phyloP scores from a whole-genome alignment of 2,888 invertebrate genomes.

The Dioctria linearis region DNA sequence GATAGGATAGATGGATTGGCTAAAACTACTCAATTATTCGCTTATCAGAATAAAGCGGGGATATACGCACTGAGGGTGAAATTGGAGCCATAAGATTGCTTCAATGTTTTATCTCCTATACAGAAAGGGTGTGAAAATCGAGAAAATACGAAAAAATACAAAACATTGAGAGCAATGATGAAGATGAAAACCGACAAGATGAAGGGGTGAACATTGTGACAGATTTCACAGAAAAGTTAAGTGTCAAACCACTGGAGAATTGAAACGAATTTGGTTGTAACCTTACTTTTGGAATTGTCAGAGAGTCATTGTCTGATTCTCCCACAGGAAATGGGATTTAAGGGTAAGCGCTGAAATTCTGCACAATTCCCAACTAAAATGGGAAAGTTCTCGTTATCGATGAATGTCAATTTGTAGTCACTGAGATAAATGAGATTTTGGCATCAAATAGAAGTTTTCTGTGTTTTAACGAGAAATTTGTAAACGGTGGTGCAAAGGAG shows the following conservation, averaged over 20 bases:
- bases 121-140: not conserved
- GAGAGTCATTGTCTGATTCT: slow-evolving; percentile 7
- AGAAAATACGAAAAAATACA: not conserved
- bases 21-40: slow-evolving; percentile 57
- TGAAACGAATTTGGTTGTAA: slow-evolving; percentile 10
- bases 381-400: slow-evolving; percentile 6
- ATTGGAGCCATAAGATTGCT: slow-evolving; percentile 53
- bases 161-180: not conserved
- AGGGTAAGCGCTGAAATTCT: not conserved
- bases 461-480: too few relatives aligned
- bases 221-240: slow-evolving; percentile 22
- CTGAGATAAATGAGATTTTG: not conserved
- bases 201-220: slow-evolving; percentile 12
- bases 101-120: not conserved
- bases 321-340: not conserved
- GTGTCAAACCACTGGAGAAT: slow-evolving; percentile 17
- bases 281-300: not conserved
- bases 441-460: not conserved
- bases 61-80: slow-evolving; percentile 57
- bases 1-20: slow-evolving; percentile 53
- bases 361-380: not conserved
- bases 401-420: not conserved
- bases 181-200: not conserved
- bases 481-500: too few relatives aligned
- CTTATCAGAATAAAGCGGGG: slow-evolving; percentile 53